Conservation (phyloP, 2,113 vertebrate species). For the Mustela nigripes region DNA sequence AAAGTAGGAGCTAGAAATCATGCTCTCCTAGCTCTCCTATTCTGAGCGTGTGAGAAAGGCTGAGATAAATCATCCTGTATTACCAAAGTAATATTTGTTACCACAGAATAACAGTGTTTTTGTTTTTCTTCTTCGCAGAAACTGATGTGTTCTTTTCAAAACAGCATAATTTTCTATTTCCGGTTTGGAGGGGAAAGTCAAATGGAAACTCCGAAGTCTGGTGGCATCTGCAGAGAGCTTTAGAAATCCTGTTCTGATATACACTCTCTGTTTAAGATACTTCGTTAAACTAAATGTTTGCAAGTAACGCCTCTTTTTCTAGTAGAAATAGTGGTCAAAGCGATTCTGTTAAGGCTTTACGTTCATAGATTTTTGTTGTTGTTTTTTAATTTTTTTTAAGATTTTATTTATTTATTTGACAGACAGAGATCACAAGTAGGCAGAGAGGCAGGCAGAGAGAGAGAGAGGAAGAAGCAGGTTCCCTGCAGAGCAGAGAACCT, state of each 20-base stretch:
- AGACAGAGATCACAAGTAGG: too few relatives aligned
- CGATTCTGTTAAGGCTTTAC: not conserved
- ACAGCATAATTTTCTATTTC: not conserved
- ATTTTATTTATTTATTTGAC: too few relatives aligned
- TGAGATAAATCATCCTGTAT: not conserved
- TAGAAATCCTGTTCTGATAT: conserved; percentile 24
- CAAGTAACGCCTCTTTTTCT: not conserved
- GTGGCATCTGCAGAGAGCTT: not conserved
- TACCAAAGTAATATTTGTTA: not conserved
- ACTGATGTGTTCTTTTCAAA: conserved; percentile 42
- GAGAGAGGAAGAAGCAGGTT: too few relatives aligned
- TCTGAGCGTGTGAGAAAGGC: not conserved
- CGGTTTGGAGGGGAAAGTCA: not conserved
- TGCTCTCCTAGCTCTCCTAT: not conserved
- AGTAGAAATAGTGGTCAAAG: not conserved
- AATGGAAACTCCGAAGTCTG: not conserved
- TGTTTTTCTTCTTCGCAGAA: conserved; percentile 6
- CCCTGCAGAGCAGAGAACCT: too few relatives aligned
- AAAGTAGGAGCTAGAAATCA: not conserved
- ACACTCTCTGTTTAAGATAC: not conserved
- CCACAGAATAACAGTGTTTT: not conserved
- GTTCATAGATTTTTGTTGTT: not conserved
- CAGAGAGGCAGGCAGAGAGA: too few relatives aligned
- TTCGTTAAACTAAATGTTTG: conserved; percentile 42
- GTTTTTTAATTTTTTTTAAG: too few relatives aligned